A percentile compares a stretch with the other conserved stretches of the same genome.
phyloP scores from a whole-genome alignment of 2,113 vertebrate genomes.

The Vanacampus margaritifer region DNA sequence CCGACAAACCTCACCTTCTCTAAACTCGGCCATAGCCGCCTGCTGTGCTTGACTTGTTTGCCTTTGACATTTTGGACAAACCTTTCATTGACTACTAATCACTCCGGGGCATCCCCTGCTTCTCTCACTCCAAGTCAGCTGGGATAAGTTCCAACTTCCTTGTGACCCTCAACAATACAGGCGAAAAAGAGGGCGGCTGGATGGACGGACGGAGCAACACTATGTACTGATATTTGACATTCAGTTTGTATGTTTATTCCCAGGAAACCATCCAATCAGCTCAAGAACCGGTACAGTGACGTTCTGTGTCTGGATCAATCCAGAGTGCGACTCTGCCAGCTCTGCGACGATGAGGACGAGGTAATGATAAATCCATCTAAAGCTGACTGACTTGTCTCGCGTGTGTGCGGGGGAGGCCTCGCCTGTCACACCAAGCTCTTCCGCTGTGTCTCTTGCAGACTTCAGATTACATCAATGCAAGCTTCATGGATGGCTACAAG shows the following conservation, averaged over 20 bases:
- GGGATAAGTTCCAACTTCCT: neutral
- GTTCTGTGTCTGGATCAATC: constrained; percentile 79
- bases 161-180: neutral
- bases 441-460: constrained; percentile 63
- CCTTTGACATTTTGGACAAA: neutral
- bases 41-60: neutral
- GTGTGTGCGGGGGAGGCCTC: neutral
- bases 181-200: neutral
- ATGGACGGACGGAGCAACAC: neutral
- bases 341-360: constrained; percentile 73
- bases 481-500: constrained; percentile 81
- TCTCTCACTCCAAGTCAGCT: neutral
- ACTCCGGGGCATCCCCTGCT: neutral
- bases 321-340: constrained; percentile 69
- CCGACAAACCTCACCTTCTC: neutral
- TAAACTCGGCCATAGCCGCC: neutral
- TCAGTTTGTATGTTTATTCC: constrained; percentile 4
- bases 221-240: neutral
- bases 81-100: neutral
- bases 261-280: constrained; percentile 76
- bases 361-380: constrained; percentile 35
- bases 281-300: constrained; percentile 81
- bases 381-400: neutral
- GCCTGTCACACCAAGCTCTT: neutral
- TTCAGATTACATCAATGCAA: constrained; percentile 80